Conservation (phyloP, 53 echinoderm and acorn worm species). For the Holothuria scabra region DNA sequence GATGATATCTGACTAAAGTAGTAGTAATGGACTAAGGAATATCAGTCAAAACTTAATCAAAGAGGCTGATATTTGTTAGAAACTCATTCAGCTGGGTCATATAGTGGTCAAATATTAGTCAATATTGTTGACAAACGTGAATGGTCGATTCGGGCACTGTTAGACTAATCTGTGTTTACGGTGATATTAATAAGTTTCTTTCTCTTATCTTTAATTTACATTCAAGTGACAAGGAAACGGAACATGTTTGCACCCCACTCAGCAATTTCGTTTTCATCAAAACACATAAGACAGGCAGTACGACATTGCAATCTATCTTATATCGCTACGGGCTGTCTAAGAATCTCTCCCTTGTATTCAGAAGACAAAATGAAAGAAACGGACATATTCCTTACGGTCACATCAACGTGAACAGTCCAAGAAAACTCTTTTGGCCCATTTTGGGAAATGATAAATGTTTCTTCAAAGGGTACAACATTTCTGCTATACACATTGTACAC, state of each 20-base stretch:
- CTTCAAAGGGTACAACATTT: conserved; percentile 19
- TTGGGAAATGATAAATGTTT: not conserved
- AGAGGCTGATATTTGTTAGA: too few relatives aligned
- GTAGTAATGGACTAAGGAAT: too few relatives aligned
- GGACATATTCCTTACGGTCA: conserved; percentile 25
- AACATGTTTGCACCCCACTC: not conserved
- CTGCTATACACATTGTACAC: conserved; percentile 33
- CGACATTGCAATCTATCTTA: conserved; percentile 14
- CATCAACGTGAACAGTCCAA: conserved; percentile 15
- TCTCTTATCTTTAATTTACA: too few relatives aligned
- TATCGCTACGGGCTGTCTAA: conserved; percentile 7
- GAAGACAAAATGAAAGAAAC: conserved; percentile 2
- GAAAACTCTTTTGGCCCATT: conserved; percentile 12
- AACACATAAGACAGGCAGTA: conserved; percentile 37
- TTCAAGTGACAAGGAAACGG: too few relatives aligned
- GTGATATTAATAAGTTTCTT: too few relatives aligned
- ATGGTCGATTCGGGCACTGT: too few relatives aligned
- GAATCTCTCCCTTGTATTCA: conserved; percentile 14
- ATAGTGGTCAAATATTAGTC: too few relatives aligned
- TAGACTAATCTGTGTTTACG: too few relatives aligned
- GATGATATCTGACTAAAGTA: too few relatives aligned
- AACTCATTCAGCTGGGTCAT: too few relatives aligned
- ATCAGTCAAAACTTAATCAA: too few relatives aligned
- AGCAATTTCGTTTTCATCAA: conserved; percentile 27
- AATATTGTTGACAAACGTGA: too few relatives aligned